Base-by-base conservation (phyloP, 2,797 vertebrate genomes). In the Mastacembelus armatus region DNA sequence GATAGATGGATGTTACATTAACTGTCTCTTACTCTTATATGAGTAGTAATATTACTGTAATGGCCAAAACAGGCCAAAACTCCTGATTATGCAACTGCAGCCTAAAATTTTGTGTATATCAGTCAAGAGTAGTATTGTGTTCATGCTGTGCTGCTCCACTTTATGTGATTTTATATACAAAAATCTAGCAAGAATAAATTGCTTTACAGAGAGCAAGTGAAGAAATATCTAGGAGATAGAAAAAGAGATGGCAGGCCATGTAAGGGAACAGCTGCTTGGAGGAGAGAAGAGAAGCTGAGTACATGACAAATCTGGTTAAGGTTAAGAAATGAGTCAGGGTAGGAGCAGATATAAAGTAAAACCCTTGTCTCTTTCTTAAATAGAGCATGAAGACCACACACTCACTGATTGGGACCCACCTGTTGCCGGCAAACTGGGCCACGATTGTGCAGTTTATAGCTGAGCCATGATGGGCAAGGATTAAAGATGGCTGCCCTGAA, bases 401-500 rank as follows among this genome's bases (percentile, higher is more conserved):
- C 71, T 64, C 4, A 7, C 84, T 88, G 82, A 85, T 76, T 65
- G 77, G 74, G 77, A 88, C 88, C 78, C 56, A 84, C 78, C 86
- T 90, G 78, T 84, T 83, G 83, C 84, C 49, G 32, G 71, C 74
- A 90, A 88, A 91, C 85, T 87, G 86, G 88, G 66, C 78, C 59
- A 80, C 83, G 82, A 91, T 89, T 89, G 82, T 84, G 80, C 85
- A 91, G 83, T 90, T 91, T 87, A 78, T 77, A 59, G 86, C 89
- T 90, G 81, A 85, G 77, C 87, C 89, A 92, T 88, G 77, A 89
- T 91, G 88, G 85, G 90, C 86, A 88, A 79, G 91, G 86, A 93
- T 90, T 91, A 92, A 93, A 93, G 85, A 94, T 93, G 90, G 90
- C 87, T 93, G 63, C 85, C 92, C 89, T 92, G 85, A 84, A 94